These are phyloP conservation scores for Melolontha melolontha DNA, from an alignment of 2,888 invertebrate genomes.

Conservation along the genomic window DNA sequence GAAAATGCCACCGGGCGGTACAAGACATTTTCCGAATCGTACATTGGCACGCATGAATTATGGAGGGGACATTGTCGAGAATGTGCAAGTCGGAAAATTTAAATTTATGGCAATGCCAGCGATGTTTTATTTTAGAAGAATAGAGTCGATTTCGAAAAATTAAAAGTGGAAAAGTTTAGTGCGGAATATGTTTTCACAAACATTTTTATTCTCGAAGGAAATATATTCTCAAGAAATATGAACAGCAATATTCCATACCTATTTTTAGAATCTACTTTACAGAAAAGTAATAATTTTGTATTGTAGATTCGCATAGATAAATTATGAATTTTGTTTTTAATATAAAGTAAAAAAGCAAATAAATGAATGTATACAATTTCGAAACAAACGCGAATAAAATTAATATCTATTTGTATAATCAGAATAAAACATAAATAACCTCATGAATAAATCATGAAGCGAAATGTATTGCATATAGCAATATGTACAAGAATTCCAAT, in stretches of 20 bases:
- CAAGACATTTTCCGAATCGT: conserved; percentile 16
- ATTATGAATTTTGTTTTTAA: no score
- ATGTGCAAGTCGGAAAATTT: conserved; percentile 34
- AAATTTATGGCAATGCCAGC: conserved; percentile 20
- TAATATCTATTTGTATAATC: no score
- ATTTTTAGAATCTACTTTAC: no score
- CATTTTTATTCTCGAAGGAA: not conserved
- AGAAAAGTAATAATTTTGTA: no score
- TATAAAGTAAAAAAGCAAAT: no score
- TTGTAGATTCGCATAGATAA: no score
- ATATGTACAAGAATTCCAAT: no score
- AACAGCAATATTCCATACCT: not conserved
- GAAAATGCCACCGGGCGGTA: conserved; percentile 18
- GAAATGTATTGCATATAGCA: no score
- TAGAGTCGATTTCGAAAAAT: conserved; percentile 7
- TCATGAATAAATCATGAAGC: no score
- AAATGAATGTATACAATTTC: no score
- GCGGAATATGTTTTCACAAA: conserved; percentile 2
- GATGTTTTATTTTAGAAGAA: not conserved
- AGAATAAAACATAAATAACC: no score
- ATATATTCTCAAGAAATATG: not conserved
- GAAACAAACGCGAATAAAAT: no score
- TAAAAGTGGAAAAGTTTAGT: conserved; percentile 6
- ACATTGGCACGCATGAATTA: conserved; percentile 14
- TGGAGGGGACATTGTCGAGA: conserved; percentile 10